Conservation (phyloP, 2,797 vertebrate genomes). For the Typhlichthys subterraneus region DNA sequence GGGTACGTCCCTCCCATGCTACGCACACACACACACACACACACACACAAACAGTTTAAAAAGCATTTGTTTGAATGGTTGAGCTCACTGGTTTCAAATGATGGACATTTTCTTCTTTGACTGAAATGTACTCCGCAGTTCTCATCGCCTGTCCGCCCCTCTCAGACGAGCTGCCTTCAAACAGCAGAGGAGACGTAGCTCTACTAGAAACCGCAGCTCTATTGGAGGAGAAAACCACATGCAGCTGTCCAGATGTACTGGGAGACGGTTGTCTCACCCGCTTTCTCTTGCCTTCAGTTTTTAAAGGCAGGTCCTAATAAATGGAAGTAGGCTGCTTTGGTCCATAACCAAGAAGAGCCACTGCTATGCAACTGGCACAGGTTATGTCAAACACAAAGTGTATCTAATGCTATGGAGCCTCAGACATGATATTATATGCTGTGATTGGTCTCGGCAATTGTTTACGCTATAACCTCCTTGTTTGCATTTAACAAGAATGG, state of each 20-base stretch:
- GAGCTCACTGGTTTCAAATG: constrained; percentile 19
- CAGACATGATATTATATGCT: constrained; percentile 52
- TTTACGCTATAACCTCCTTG: too few species aligned
- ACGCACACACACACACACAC: too few species aligned
- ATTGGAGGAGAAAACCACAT: constrained; percentile 66
- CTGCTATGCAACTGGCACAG: constrained; percentile 54
- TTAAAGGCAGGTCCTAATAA: constrained; percentile 62
- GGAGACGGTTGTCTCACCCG: constrained; percentile 60
- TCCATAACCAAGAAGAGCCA: constrained; percentile 66
- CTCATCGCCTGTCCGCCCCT: constrained; percentile 7
- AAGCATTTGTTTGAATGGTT: constrained; percentile 19
- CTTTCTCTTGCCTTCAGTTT: constrained; percentile 37
- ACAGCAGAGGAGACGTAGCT: constrained; percentile 55
- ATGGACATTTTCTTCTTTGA: constrained; percentile 18
- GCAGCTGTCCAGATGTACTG: constrained; percentile 72
- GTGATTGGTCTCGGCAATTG: constrained; percentile 30
- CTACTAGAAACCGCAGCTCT: constrained; percentile 63
- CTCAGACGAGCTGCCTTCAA: constrained; percentile 53
- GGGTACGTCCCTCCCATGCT: too few species aligned
- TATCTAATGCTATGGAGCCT: constrained; percentile 54
- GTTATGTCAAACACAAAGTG: constrained; percentile 63
- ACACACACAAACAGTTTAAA: too few species aligned
- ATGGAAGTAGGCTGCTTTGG: constrained; percentile 51
- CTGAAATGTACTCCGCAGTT: not conserved
- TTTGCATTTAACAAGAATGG: too few species aligned